These are phyloP conservation scores for Danaus chrysippus DNA, from an alignment of 2,888 invertebrate species.

Conservation along the genomic window DNA sequence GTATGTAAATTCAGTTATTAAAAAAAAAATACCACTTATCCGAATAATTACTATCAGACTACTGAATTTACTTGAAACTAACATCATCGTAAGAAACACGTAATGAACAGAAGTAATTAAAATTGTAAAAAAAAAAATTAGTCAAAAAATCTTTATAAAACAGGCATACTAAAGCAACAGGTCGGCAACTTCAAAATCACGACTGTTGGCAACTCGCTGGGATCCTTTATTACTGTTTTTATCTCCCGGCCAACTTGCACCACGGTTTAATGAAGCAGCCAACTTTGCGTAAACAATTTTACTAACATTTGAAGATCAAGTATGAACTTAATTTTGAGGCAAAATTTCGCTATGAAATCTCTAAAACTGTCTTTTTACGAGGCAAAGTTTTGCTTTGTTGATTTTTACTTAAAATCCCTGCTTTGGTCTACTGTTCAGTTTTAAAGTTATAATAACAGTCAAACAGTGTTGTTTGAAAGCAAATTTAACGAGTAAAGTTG, in stretches of 20 bases:
- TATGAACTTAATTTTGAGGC: conserved; percentile 3
- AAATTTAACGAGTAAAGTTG: too few species aligned
- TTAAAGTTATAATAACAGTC: neutral
- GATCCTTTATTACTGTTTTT: conserved; percentile 24
- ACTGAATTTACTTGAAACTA: too few species aligned
- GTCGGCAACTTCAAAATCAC: conserved; percentile 26
- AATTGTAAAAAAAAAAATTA: too few species aligned
- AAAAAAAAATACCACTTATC: too few species aligned
- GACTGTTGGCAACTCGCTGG: conserved; percentile 25
- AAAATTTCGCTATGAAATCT: conserved; percentile 2
- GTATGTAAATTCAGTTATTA: too few species aligned
- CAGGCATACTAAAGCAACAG: conserved; percentile 21
- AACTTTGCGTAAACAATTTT: conserved; percentile 26
- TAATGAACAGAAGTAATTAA: too few species aligned
- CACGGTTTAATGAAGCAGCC: conserved; percentile 23
- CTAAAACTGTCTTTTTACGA: conserved; percentile 1
- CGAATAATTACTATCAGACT: too few species aligned
- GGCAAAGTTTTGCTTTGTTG: neutral
- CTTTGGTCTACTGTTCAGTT: neutral
- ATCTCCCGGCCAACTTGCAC: conserved; percentile 15
- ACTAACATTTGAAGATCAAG: conserved; percentile 20
- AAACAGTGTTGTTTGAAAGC: neutral
- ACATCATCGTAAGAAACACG: too few species aligned
- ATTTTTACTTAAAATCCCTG: neutral
- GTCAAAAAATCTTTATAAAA: neutral